These are phyloP conservation scores for Plestiodon gilberti DNA, from an alignment of 2,113 vertebrate genomes.

Conservation along the genomic window DNA sequence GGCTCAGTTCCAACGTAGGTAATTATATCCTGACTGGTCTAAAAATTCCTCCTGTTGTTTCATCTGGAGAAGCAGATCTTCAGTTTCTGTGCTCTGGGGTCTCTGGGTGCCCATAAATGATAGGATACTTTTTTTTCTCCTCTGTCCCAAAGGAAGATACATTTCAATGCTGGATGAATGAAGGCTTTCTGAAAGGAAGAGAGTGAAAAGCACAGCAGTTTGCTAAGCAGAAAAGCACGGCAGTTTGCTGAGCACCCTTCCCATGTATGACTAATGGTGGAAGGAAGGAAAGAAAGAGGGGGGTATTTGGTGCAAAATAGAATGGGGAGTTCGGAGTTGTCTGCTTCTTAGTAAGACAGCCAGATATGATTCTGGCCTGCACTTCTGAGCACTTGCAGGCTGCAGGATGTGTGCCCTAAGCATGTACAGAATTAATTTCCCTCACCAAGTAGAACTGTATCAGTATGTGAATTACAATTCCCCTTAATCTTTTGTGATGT, in stretches of 20 bases:
- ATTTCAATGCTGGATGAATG: slow-evolving; percentile 46
- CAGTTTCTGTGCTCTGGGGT: slow-evolving; percentile 44
- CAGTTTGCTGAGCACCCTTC: slow-evolving; percentile 43
- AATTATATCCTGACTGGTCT: slow-evolving; percentile 56
- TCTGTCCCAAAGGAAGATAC: slow-evolving; percentile 31
- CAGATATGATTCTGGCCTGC: neutral
- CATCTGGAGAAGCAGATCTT: slow-evolving; percentile 57
- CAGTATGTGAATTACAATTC: too few relatives aligned
- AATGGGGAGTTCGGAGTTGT: neutral
- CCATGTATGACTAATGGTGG: slow-evolving; percentile 37
- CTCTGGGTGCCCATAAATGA: slow-evolving; percentile 34
- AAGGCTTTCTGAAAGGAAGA: neutral
- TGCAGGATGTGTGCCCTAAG: neutral
- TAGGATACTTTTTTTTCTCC: neutral
- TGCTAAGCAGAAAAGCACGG: neutral
- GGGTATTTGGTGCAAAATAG: neutral
- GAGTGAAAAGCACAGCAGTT: slow-evolving; percentile 20
- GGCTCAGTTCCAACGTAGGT: slow-evolving; percentile 58
- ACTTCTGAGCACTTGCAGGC: neutral
- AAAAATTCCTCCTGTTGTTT: slow-evolving; percentile 51
- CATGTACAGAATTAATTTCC: neutral
- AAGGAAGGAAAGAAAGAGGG: neutral
- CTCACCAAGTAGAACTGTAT: neutral
- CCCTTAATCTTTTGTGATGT: too few relatives aligned
- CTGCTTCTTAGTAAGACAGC: neutral